Evolutionary conservation across 2,888 invertebrate species (phyloP).

Genomic region (Herminia tarsipennalis): DNA sequence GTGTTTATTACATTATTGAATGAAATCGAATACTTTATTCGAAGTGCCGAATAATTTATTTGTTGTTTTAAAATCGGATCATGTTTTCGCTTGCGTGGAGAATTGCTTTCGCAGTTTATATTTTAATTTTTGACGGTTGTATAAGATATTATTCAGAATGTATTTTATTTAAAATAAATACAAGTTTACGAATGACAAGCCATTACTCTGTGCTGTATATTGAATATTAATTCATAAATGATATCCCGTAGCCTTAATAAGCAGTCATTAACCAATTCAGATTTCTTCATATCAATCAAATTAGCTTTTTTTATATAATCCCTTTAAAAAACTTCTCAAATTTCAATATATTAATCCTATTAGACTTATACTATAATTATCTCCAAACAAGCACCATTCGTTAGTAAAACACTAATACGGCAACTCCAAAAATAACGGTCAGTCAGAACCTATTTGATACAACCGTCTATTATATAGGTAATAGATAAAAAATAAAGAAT

Average conservation of each 20-base stretch:
- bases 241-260: no score
- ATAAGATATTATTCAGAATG: background rate
- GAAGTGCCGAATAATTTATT: conserved; percentile 2
- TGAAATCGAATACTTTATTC: conserved; percentile 17
- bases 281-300: no score
- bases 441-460: conserved; percentile 35
- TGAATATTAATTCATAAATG: no score
- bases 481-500: conserved; percentile 59
- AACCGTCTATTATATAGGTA: conserved; percentile 61
- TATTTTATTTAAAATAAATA: no score
- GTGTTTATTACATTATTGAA: conserved; percentile 21
- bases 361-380: conserved; percentile 24
- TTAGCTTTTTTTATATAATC: no score
- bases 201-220: no score
- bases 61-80: background rate
- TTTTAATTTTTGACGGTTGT: background rate
- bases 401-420: conserved; percentile 31
- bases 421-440: conserved; percentile 21
- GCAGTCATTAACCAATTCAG: no score
- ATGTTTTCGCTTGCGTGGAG: background rate
- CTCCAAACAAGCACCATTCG: conserved; percentile 36
- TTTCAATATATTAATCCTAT: conserved; percentile 1
- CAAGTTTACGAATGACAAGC: no score
- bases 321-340: no score
- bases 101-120: background rate